phyloP scores from a whole-genome alignment of 1,140 invertebrate species.

The Daktulosphaira vitifoliae region DNA sequence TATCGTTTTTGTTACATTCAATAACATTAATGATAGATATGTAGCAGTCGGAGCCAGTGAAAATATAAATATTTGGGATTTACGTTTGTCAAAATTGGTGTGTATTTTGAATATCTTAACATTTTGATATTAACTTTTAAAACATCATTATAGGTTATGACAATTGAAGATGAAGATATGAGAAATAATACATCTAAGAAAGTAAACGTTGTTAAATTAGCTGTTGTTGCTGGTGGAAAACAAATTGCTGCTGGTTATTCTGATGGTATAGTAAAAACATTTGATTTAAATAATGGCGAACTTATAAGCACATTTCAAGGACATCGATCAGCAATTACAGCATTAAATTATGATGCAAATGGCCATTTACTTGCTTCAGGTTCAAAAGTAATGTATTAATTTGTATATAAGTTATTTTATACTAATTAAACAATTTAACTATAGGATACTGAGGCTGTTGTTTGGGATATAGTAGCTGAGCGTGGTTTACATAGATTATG shows the following conservation, averaged over 20 bases:
- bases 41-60: conserved; percentile 84
- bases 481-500: conserved; percentile 76
- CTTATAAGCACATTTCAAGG: conserved; percentile 72
- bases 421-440: background rate
- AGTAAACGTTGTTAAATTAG: conserved; percentile 61
- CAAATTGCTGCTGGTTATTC: conserved; percentile 83
- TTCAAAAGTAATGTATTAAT: conserved; percentile 56
- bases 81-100: conserved; percentile 81
- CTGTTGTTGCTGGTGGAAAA: conserved; percentile 59
- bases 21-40: conserved; percentile 68
- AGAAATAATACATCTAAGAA: conserved; percentile 49
- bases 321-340: conserved; percentile 77
- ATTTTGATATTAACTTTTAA: background rate
- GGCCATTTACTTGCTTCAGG: conserved; percentile 78
- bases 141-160: conserved; percentile 5
- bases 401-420: background rate
- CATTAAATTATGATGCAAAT: conserved; percentile 67
- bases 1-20: conserved; percentile 62
- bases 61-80: conserved; percentile 89
- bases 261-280: conserved; percentile 81
- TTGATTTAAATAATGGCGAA: conserved; percentile 61
- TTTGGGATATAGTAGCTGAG: conserved; percentile 92
- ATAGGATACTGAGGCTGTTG: conserved; percentile 83
- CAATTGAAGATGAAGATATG: conserved; percentile 21
- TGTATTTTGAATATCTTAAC: conserved; percentile 8